phyloP scores from a whole-genome alignment of 2,888 invertebrate species.

The Argyresthia albistria region DNA sequence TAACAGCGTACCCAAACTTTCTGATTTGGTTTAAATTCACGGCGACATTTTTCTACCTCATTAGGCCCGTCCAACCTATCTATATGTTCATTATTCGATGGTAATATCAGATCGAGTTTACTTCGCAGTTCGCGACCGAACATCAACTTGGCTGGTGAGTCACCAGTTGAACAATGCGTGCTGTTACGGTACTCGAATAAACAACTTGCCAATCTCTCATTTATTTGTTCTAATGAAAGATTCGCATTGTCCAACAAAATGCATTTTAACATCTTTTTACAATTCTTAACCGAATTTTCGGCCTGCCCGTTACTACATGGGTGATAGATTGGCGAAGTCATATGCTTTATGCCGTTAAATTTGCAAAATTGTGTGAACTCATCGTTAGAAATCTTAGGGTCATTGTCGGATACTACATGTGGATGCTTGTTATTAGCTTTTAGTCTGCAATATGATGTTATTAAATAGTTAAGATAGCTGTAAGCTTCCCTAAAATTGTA shows the following conservation, averaged over 20 bases:
- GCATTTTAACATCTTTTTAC: not conserved
- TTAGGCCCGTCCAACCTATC: not conserved
- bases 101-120: not conserved
- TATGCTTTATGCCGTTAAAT: too few species aligned
- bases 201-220: not conserved
- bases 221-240: not conserved
- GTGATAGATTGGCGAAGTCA: too few species aligned
- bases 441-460: too few species aligned
- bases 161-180: not conserved
- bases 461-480: too few species aligned
- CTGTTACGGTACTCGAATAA: not conserved
- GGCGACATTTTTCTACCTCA: not conserved
- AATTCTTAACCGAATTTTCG: not conserved
- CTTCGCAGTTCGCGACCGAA: not conserved
- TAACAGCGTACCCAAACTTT: not conserved
- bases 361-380: too few species aligned
- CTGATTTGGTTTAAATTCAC: too few species aligned
- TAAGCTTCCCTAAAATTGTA: too few species aligned
- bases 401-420: too few species aligned
- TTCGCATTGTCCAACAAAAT: not conserved
- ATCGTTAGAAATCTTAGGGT: too few species aligned
- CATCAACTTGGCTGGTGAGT: not conserved
- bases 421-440: too few species aligned
- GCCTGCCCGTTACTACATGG: too few species aligned
- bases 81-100: not conserved